Evolutionary conservation across 2,888 invertebrate genomes (phyloP), one percentile per base, ranked within the genome.

Genomic region (Cheilosia soror): DNA sequence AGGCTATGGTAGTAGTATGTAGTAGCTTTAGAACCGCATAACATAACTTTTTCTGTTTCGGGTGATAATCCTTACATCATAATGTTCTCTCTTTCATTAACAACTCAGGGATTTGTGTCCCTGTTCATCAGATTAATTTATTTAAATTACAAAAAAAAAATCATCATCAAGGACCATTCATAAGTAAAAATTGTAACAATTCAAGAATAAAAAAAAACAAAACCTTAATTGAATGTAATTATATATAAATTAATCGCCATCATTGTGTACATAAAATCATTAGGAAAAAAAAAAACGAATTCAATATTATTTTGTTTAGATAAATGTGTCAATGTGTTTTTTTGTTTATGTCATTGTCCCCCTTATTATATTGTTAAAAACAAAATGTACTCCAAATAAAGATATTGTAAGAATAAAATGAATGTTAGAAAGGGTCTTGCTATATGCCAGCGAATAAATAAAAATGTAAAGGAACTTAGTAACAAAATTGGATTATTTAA

Each of bases 91-190:
- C 27, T 71, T 49, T 76, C 76, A 76, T 76, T 85, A 85, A 85
- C 62, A 80, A 55, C 40, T 29, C 33, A 47, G 71, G 71, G 33
- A 42, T 29, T 53, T 37, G 42, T 49, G 57, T 76, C 62, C 76
- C 69, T 75, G 29, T 51, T 80, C 85, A 81, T 85, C 72, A 68
- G 76, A 85, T 85, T 85, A 85, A 85, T 85, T 85, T 85, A 85
- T 85, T 85, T 11, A 68, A 85, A 81, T 81, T 85, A 77, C 80
- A 85, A 65, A 60, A 60, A 60, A 81, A 60, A 37, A 29, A n/a
- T 29, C 71, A 65, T 27, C 60, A 69, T 68, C 51, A 75, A 84
- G 68, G 51, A 75, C 58, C 20, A 78, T 62, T 68, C 31, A 69
- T 55, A n/a, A 72, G 9, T 33, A 57, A 25, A 42, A 71, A 55